Conservation (phyloP, 2,797 vertebrate genomes). For the Falco naumanni region DNA sequence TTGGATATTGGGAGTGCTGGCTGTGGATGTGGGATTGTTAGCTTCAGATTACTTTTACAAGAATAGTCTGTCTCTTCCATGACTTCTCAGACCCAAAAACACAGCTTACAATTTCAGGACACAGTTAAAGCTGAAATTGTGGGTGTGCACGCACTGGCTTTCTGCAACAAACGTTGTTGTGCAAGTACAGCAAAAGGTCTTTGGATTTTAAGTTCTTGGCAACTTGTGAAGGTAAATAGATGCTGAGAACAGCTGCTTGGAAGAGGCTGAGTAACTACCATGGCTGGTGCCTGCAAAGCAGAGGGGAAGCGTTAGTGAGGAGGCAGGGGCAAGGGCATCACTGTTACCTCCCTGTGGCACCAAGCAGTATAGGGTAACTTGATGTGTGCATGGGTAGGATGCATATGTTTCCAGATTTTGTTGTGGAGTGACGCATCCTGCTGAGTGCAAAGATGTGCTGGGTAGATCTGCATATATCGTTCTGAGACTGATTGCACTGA, state of each 20-base stretch:
- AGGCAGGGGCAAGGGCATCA: fast-evolving
- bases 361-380: neutral
- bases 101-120: neutral
- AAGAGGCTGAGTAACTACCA: neutral
- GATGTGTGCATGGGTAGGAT: fast-evolving
- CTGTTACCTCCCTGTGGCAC: neutral
- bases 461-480: neutral
- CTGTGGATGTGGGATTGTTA: neutral
- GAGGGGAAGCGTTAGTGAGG: neutral
- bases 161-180: neutral
- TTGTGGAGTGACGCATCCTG: fast-evolving
- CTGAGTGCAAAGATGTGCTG: fast-evolving
- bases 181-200: neutral
- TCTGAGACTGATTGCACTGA: neutral
- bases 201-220: neutral
- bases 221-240: neutral
- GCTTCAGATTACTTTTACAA: neutral
- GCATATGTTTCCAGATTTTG: fast-evolving
- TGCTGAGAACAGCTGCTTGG: neutral
- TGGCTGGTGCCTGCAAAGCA: neutral
- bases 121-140: neutral
- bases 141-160: fast-evolving
- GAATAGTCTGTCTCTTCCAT: neutral
- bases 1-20: neutral
- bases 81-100: neutral